phyloP scores from a whole-genome alignment of 2,888 invertebrate species.

The Protophormia terraenovae region DNA sequence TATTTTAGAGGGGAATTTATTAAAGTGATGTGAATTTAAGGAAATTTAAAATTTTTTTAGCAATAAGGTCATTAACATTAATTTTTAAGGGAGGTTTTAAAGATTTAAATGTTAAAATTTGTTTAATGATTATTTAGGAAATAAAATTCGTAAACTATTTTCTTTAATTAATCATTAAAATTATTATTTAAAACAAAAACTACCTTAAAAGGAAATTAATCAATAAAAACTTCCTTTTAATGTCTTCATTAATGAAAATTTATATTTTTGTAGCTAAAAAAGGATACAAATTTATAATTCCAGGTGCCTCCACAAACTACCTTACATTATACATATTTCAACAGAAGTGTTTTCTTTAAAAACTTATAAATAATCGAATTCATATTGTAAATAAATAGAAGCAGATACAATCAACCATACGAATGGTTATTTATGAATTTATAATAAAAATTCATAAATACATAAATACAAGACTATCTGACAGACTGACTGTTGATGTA shows the following conservation, averaged over 20 bases:
- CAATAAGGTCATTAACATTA: constrained; percentile 37
- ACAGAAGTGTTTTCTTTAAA: background rate
- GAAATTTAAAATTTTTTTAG: background rate
- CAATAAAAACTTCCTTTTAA: constrained; percentile 32
- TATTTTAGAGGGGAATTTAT: background rate
- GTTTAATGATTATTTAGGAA: too few species aligned
- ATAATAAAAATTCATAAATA: constrained; percentile 34
- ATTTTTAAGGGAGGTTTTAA: too few species aligned
- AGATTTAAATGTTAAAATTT: too few species aligned
- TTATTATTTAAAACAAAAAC: too few species aligned
- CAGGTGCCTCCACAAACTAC: constrained; percentile 21
- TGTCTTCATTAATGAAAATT: constrained; percentile 29
- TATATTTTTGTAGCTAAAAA: background rate
- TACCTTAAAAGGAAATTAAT: background rate
- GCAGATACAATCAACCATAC: background rate
- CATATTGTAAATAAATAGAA: constrained; percentile 1
- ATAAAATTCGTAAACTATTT: too few species aligned
- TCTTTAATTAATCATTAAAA: too few species aligned
- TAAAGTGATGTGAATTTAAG: background rate
- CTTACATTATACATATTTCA: background rate
- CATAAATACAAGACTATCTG: background rate
- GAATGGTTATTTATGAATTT: constrained; percentile 37
- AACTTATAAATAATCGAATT: background rate
- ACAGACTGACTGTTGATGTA: background rate
- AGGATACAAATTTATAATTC: constrained; percentile 9